A percentile compares a stretch with the other conserved stretches of the same genome.
phyloP scores from a whole-genome alignment of 1,140 invertebrate species.

The Drosophila athabasca region DNA sequence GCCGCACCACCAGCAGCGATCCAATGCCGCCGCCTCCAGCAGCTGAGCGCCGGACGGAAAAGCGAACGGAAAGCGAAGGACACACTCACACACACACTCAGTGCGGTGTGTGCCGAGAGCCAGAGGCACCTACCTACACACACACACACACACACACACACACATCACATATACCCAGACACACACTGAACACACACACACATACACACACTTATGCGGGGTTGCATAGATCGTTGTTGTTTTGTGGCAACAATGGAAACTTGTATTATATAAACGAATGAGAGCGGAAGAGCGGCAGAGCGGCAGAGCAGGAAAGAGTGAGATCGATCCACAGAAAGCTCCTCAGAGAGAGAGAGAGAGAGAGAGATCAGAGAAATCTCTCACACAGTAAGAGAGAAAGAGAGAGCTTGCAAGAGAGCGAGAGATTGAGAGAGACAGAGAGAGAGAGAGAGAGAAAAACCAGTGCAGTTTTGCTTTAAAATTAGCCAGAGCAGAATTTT shows the following conservation, averaged over 20 bases:
- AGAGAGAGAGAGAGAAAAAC: constrained; percentile 42
- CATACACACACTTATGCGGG: constrained; percentile 24
- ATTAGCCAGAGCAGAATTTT: constrained; percentile 65
- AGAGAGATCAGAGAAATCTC: neutral
- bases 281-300: neutral
- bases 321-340: neutral
- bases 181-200: constrained; percentile 7
- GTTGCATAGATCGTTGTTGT: constrained; percentile 35
- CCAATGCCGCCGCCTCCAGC: constrained; percentile 17
- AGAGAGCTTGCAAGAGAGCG: constrained; percentile 5
- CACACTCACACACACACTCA: constrained; percentile 1
- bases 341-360: neutral
- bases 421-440: constrained; percentile 24
- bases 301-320: constrained; percentile 1
- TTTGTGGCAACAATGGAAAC: constrained; percentile 52
- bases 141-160: constrained; percentile 1
- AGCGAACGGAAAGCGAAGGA: constrained; percentile 28
- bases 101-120: constrained; percentile 11
- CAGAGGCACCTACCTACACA: constrained; percentile 1
- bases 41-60: constrained; percentile 35
- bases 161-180: constrained; percentile 7
- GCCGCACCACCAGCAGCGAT: constrained; percentile 59
- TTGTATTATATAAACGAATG: constrained; percentile 65
- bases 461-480: constrained; percentile 76
- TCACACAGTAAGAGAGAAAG: neutral